These are phyloP conservation scores for Pollicipes pollicipes DNA, from an alignment of 1,140 invertebrate species.

Conservation along the genomic window DNA sequence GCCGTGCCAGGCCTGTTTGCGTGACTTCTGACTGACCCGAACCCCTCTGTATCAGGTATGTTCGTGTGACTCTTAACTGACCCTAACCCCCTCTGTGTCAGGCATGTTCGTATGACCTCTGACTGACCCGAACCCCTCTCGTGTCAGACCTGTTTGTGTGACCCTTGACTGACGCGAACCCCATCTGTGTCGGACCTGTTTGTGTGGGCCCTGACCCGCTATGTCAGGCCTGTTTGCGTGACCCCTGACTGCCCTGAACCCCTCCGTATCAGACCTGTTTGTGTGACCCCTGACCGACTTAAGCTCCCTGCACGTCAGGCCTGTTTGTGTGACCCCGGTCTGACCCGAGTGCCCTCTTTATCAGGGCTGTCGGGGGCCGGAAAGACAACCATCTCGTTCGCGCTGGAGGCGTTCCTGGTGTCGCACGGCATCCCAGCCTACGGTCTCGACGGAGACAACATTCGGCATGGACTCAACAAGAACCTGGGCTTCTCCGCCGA, in stretches of 20 bases:
- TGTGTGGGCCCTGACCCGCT: slow-evolving; percentile 77
- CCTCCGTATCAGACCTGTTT: too few species aligned
- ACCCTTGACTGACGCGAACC: slow-evolving; percentile 81
- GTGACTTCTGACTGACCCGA: too few species aligned
- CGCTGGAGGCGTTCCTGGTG: slow-evolving; percentile 79
- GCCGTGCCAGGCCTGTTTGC: too few species aligned
- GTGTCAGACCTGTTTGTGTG: slow-evolving; percentile 46
- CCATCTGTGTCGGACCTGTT: slow-evolving; percentile 85
- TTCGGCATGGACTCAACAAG: slow-evolving; percentile 85
- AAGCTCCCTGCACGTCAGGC: too few species aligned
- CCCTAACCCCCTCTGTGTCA: too few species aligned
- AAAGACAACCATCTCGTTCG: slow-evolving; percentile 94
- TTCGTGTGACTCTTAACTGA: too few species aligned
- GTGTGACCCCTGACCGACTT: too few species aligned
- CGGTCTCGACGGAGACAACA: slow-evolving; percentile 93
- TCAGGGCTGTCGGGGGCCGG: slow-evolving; percentile 98
- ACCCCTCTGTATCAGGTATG: too few species aligned
- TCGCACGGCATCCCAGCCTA: slow-evolving; percentile 80
- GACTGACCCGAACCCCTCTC: slow-evolving; percentile 12
- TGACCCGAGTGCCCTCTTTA: slow-evolving; percentile 91
- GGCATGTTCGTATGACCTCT: slow-evolving; percentile 1
- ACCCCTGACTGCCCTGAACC: too few species aligned
- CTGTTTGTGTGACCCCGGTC: too few species aligned
- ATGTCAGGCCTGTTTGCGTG: too few species aligned
- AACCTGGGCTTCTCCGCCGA: slow-evolving; percentile 85